Percentiles rank a stretch among this genome's conserved stretches.
These are phyloP conservation scores for Bombus sibiricus DNA, from an alignment of 1,140 invertebrate genomes.

Conservation along the genomic window DNA sequence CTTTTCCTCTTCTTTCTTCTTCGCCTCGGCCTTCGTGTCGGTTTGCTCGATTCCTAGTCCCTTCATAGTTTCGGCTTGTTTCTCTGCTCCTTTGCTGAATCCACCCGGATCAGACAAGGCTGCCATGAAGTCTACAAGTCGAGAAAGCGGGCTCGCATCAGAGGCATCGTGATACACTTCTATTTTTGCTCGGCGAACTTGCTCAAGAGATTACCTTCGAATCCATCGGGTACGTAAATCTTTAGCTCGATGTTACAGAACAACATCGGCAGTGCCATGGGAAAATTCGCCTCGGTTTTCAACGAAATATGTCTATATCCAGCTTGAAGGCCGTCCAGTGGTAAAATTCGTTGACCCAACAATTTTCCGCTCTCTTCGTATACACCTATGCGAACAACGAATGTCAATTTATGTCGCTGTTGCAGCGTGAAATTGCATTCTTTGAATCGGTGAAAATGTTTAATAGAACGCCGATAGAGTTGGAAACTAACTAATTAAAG, in stretches of 20 bases:
- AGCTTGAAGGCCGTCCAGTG: slow-evolving; percentile 98
- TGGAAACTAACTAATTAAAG: not conserved
- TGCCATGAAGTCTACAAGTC: slow-evolving; percentile 95
- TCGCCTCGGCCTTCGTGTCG: slow-evolving; percentile 77
- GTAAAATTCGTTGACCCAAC: slow-evolving; percentile 98
- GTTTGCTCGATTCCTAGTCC: slow-evolving; percentile 80
- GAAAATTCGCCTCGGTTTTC: slow-evolving; percentile 99
- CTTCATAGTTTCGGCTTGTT: slow-evolving; percentile 90
- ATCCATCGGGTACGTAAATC: slow-evolving; percentile 99
- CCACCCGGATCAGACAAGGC: slow-evolving; percentile 97
- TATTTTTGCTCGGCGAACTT: slow-evolving; percentile 41
- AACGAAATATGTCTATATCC: slow-evolving; percentile 99
- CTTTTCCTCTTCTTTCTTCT: slow-evolving; percentile 80
- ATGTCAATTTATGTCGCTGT: not conserved
- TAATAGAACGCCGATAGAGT: not conserved
- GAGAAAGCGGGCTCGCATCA: slow-evolving; percentile 20
- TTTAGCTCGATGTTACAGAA: slow-evolving; percentile 99
- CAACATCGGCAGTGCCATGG: slow-evolving; percentile 99
- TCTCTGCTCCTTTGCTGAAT: slow-evolving; percentile 91
- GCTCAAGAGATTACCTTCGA: slow-evolving; percentile 89
- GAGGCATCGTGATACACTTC: slow-evolving; percentile 16
- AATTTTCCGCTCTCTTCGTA: slow-evolving; percentile 99
- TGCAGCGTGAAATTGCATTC: not conserved
- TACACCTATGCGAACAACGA: slow-evolving; percentile 83
- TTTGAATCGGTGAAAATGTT: not conserved